These are phyloP conservation scores for Zoanthus solanderi DNA, from an alignment of 92 coral and sea anemone species.

Conservation along the genomic window DNA sequence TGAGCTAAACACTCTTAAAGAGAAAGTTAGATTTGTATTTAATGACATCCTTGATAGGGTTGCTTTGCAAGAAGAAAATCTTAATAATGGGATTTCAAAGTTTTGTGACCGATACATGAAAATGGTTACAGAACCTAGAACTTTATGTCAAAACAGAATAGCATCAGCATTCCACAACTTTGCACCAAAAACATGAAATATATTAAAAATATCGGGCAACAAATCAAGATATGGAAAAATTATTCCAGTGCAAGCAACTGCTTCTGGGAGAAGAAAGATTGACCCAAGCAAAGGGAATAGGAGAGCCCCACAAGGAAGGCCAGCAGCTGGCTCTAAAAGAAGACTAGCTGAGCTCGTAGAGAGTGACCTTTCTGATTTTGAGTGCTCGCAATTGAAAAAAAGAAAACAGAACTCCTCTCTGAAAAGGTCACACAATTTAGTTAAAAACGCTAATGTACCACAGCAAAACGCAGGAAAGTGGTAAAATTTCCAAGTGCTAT, in stretches of 20 bases:
- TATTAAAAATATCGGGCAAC: background rate
- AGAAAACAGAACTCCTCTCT: background rate
- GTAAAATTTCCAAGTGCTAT: background rate
- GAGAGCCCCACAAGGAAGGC: slow-evolving; percentile 21
- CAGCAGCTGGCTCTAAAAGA: background rate
- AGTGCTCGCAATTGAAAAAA: background rate
- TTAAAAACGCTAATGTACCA: background rate
- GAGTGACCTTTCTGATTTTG: background rate
- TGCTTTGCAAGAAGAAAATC: background rate
- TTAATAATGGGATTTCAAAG: slow-evolving; percentile 18
- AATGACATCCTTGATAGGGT: background rate
- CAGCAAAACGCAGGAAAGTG: slow-evolving; percentile 28
- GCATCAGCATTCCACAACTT: slow-evolving; percentile 16
- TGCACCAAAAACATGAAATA: background rate
- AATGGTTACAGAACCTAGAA: background rate
- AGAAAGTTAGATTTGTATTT: background rate
- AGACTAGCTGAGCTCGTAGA: background rate
- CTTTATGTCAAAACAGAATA: slow-evolving; percentile 1
- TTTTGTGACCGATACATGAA: slow-evolving; percentile 27
- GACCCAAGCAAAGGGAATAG: background rate
- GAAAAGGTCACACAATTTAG: background rate
- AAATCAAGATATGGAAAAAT: background rate
- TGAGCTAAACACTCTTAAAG: no score
- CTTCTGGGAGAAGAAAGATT: background rate
- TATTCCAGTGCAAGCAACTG: slow-evolving; percentile 10